Conservation (phyloP, 2,888 invertebrate genomes). For the Eremobia ochroleuca region DNA sequence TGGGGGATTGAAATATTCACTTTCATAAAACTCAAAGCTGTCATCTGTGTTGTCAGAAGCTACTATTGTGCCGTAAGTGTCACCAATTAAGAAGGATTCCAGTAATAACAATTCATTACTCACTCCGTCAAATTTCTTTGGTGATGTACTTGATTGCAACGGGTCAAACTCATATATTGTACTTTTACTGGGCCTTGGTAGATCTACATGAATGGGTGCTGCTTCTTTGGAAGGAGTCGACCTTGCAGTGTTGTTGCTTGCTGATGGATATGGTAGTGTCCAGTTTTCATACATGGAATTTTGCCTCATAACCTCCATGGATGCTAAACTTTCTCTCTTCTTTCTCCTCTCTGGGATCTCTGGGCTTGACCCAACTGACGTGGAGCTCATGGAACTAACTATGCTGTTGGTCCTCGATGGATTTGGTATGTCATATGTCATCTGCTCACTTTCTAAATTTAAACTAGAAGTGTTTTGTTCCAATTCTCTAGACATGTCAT, state of each 20-base stretch:
- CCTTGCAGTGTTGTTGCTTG: constrained; percentile 47
- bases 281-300: constrained; percentile 87
- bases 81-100: constrained; percentile 93
- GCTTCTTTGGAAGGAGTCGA: constrained; percentile 38
- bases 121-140: constrained; percentile 82
- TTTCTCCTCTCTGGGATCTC: constrained; percentile 82
- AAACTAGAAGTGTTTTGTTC: constrained; percentile 71
- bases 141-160: constrained; percentile 76
- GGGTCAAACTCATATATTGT: constrained; percentile 95
- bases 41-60: constrained; percentile 85
- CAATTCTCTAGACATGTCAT: constrained; percentile 78
- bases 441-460: constrained; percentile 73
- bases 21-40: constrained; percentile 80
- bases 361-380: constrained; percentile 73
- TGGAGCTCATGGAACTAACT: constrained; percentile 71
- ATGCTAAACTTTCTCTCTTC: constrained; percentile 71
- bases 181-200: constrained; percentile 87
- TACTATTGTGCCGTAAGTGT: constrained; percentile 92
- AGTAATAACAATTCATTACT: constrained; percentile 92
- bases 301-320: constrained; percentile 79
- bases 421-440: constrained; percentile 85
- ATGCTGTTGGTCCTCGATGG: constrained; percentile 82
- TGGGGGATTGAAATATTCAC: constrained; percentile 90
- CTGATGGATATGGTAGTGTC: constrained; percentile 76
- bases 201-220: constrained; percentile 3